Base-by-base conservation (phyloP, 2,888 invertebrate genomes). In the Hololepta plana region DNA sequence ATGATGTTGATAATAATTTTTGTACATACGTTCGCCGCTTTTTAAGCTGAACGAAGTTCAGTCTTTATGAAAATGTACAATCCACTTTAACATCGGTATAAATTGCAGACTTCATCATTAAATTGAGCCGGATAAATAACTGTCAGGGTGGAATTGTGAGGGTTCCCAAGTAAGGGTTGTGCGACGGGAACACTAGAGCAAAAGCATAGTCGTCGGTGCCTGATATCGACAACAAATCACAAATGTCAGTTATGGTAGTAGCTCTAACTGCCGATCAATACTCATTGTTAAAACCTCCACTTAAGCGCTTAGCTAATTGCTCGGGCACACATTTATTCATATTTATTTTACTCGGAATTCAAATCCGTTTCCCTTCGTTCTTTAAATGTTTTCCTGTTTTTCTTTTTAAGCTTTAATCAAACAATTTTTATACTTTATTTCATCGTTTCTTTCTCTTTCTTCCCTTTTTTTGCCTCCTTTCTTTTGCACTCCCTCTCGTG, bases 161-260 rank as follows among this genome's bases (percentile, higher is more conserved):
- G 34, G 31, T 33, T 24, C 29, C 31, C 24, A 29, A 26, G 27
- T 27, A 26, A 27, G 26, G 30, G 30, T n/a, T 26, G 19, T 30
- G 27, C 27, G 24, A 27, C 30, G 27, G 24, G 30, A 27, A 20
- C 17, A 30, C 26, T 26, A 26, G 25, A 23, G 29, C n/a, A n/a
- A n/a, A n/a, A n/a, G n/a, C n/a, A n/a, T n/a, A n/a, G n/a, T n/a
- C n/a, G n/a, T n/a, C n/a, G n/a, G n/a, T 33, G 38, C 39, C 38
- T 44, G 44, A 44, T 44, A 47, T 47, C 43, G 45, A 47, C 47
- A 47, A 44, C 45, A 47, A 49, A 46, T 49, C 47, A 48, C 44
- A 45, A 47, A 46, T 43, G 46, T 43, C 47, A 46, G 42, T 43
- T 36, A 42, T 43, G 38, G 38, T 35, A 38, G 38, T 35, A 38